Evolutionary conservation across 2,797 vertebrate genomes (phyloP), one percentile per base, ranked within the genome.

Genomic region (Enteromius viviparus): DNA sequence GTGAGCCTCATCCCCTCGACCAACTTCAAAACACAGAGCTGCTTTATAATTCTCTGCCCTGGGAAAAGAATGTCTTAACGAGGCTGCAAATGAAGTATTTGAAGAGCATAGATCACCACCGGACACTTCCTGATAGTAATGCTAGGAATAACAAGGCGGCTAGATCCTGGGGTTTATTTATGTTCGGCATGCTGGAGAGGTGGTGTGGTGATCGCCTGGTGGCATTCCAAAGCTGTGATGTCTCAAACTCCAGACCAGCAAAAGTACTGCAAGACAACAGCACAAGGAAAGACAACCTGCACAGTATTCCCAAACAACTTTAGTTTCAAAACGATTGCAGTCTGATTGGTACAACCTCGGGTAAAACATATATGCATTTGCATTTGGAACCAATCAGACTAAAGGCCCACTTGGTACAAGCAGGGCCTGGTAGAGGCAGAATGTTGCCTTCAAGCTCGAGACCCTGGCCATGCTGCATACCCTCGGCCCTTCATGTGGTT

Each of bases 401-500:
- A 86, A 83, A 81, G 79, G 62, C 69, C 42, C 32, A 71, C 83
- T 76, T 64, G 80, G 84, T 88, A 80, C 66, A 66, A 70, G 76
- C 55, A 64, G 81, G 78, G 64, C 34, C 70, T 75, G 76, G 84
- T 58, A 60, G n/a, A 34, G 11, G 58, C 51, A 40, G 62, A 85
- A 66, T 66, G 69, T 51, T 81, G 70, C 82, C 45, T 82, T 72
- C 32, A 82, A 45, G 75, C 86, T 82, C 77, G 26, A 84, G 72
- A 79, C 78, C 75, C 80, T 83, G 58, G 75, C 83, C 66, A 64
- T 76, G 66, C 86, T 66, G 80, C 83, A 69, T 29, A 64, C 55
- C 62, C 80, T 75, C 21, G 26, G 82, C 64, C 85, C 84, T 90
- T 90, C 88, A 89, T 90, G 87, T 89, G 88, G 89, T 89, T 92